phyloP scores from a whole-genome alignment of 2,797 vertebrate species.

The Mustela erminea region DNA sequence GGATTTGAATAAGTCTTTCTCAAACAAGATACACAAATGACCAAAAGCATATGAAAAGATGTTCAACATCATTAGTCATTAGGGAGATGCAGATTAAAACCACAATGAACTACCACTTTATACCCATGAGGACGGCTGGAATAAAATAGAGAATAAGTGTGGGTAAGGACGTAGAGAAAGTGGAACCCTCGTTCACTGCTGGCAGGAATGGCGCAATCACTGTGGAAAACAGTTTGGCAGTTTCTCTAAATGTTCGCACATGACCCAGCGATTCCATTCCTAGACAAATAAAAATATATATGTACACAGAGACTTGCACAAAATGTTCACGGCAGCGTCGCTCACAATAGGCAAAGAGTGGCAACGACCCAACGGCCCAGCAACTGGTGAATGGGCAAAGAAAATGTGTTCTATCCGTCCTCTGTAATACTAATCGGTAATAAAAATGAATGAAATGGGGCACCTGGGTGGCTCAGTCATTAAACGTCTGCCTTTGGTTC shows the following conservation, averaged over 20 bases:
- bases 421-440: not conserved
- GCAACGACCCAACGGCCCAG: not conserved
- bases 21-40: not conserved
- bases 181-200: not conserved
- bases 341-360: not conserved
- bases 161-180: not conserved
- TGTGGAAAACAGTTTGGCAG: not conserved
- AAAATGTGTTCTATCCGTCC: not conserved
- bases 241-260: conserved; percentile 44
- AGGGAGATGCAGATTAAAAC: conserved; percentile 14
- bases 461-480: too few relatives aligned
- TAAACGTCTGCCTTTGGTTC: too few relatives aligned
- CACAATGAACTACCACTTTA: not conserved
- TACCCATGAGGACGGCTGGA: not conserved
- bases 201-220: not conserved
- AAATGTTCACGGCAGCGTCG: not conserved
- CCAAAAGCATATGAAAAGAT: not conserved
- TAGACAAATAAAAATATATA: conserved; percentile 12
- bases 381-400: not conserved
- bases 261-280: not conserved
- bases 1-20: not conserved
- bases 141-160: not conserved
- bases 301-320: not conserved
- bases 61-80: not conserved
- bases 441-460: not conserved